These are phyloP conservation scores for Steinernema carpocapsae DNA, from an alignment of 2,888 invertebrate species.

Conservation along the genomic window DNA sequence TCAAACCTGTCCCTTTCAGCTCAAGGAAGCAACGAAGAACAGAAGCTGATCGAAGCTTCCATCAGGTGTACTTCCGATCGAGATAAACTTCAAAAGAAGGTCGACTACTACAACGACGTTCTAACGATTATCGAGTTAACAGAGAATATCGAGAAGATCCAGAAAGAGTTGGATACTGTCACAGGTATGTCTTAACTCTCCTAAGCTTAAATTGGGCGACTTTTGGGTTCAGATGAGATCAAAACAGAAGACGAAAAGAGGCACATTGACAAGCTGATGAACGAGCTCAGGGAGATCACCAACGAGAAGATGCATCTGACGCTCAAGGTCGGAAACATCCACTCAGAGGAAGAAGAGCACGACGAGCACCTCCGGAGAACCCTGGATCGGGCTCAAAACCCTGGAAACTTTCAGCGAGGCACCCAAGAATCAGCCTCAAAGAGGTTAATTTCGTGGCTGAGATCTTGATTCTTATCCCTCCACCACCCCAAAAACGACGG, in stretches of 20 bases:
- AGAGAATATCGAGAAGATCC: slow-evolving; percentile 40
- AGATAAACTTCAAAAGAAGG: slow-evolving; percentile 46
- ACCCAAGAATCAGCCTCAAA: slow-evolving; percentile 43
- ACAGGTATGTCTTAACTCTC: not conserved
- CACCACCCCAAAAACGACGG: not conserved
- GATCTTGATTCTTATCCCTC: slow-evolving; percentile 10
- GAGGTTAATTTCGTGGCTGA: slow-evolving; percentile 1
- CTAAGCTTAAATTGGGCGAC: not conserved
- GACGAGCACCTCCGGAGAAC: slow-evolving; percentile 34
- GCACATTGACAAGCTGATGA: slow-evolving; percentile 55
- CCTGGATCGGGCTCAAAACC: slow-evolving; percentile 43
- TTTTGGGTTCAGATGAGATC: slow-evolving; percentile 40
- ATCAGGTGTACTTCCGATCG: slow-evolving; percentile 55
- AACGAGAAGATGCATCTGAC: slow-evolving; percentile 48
- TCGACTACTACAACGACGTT: slow-evolving; percentile 46
- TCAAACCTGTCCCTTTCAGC: slow-evolving; percentile 42
- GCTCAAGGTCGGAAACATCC: slow-evolving; percentile 36
- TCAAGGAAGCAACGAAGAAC: slow-evolving; percentile 55
- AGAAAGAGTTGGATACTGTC: not conserved
- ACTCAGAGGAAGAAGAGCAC: slow-evolving; percentile 41
- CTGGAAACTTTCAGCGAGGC: slow-evolving; percentile 39
- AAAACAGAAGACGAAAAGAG: slow-evolving; percentile 56
- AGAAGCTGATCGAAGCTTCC: slow-evolving; percentile 49
- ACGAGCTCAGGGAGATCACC: slow-evolving; percentile 50
- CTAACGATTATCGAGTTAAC: slow-evolving; percentile 44